Base-by-base conservation (phyloP, 1,140 invertebrate species). In the Latrodectus geometricus region DNA sequence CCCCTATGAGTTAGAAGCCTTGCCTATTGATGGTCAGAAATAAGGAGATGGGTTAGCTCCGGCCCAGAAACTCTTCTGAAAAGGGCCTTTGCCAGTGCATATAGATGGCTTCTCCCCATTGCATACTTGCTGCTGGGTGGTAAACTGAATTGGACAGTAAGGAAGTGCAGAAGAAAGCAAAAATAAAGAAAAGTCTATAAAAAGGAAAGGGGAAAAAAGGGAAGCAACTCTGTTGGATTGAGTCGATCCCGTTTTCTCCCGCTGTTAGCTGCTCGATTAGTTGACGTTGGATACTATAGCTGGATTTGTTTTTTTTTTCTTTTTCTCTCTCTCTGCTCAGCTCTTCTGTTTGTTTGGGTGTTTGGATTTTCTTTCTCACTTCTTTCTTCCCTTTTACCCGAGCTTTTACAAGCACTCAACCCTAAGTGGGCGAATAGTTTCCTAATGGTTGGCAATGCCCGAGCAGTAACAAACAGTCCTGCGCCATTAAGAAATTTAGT, bases 71-170 rank as follows among this genome's bases (percentile, higher is more conserved):
- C 54, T 61, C 48, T 61, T 56, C 52, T 8, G 23, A 21, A 76
- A 56, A 56, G 52, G 23, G 78, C 54, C 15, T 70, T 66, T 80
- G 78, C 61, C 68, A 70, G 14, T 82, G 79, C 79, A 82, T 82
- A 82, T 70, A 82, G 54, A 82, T 82, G 79, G 69, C 69, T 15
- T 56, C 79, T 82, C 79, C 79, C 79, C 69, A 82, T 82, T n/a
- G 79, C 68, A 17, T 48, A 82, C 79, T 82, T 82, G 69, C 50
- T 12, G 52, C 79, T 21, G 79, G 69, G 69, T 82, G 79, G 79
- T 82, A 84, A 84, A 84, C 82, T 84, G 72, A 84, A 84, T 84
- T 76, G 82, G 82, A 69, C 82, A 84, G 82, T 76, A 84, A 84
- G 73, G 56, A 76, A 74, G 80, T 73, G 70, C 23, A 61, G 68